phyloP scores from a whole-genome alignment of 1,140 invertebrate species.

The Drosophila novamexicana region DNA sequence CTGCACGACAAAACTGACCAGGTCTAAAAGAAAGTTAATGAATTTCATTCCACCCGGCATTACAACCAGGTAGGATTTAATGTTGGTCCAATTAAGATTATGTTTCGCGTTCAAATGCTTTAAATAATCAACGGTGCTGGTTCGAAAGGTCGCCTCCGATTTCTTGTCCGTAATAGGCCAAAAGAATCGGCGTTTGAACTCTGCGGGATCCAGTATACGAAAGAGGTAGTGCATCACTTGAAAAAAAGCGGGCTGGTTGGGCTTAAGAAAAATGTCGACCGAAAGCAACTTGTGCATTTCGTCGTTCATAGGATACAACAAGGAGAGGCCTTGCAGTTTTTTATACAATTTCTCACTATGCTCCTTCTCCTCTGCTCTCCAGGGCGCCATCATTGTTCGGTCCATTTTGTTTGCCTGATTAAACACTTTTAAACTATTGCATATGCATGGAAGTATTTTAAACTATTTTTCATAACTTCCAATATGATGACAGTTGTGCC shows the following conservation, averaged over 20 bases:
- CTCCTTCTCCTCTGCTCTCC: constrained; percentile 79
- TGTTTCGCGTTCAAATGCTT: constrained; percentile 79
- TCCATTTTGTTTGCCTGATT: constrained; percentile 56
- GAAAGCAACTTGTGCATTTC: constrained; percentile 64
- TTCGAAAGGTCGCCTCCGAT: constrained; percentile 84
- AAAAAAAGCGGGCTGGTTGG: constrained; percentile 85
- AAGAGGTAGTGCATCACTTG: constrained; percentile 85
- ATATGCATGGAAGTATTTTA: not conserved
- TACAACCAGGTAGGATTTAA: constrained; percentile 78
- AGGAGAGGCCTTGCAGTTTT: constrained; percentile 57
- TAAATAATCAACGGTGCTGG: constrained; percentile 73
- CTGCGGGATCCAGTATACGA: constrained; percentile 83
- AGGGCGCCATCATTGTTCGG: constrained; percentile 69
- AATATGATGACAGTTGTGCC: constrained; percentile 17
- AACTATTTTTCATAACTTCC: not conserved
- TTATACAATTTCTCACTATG: constrained; percentile 66
- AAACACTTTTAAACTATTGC: not conserved
- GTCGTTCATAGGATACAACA: constrained; percentile 64
- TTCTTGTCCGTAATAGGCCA: constrained; percentile 86
- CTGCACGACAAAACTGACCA: constrained; percentile 67
- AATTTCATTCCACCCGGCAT: constrained; percentile 83
- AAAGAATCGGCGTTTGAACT: constrained; percentile 84
- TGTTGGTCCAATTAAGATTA: constrained; percentile 69
- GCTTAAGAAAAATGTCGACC: constrained; percentile 85
- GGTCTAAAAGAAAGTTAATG: constrained; percentile 72